phyloP scores from a whole-genome alignment of 2,113 vertebrate species.

The Sphyrna mokarran region DNA sequence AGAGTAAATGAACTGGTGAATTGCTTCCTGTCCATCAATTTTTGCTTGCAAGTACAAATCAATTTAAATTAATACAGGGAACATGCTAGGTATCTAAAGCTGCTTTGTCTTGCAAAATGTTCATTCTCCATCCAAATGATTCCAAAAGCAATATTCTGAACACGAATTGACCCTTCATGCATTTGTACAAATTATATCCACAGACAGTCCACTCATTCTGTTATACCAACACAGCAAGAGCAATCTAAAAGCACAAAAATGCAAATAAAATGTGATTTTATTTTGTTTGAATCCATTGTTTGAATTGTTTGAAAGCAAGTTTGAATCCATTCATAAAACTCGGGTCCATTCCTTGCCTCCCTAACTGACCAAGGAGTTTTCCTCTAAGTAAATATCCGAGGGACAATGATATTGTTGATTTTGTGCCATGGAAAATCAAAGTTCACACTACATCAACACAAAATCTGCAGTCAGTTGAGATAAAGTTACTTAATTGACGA shows the following conservation, averaged over 20 bases:
- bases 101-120: background rate
- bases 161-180: too few relatives aligned
- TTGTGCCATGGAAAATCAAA: background rate
- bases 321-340: background rate
- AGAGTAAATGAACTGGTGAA: background rate
- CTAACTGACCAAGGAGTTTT: background rate
- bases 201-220: background rate
- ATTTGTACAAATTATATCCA: background rate
- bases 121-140: background rate
- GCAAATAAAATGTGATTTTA: background rate
- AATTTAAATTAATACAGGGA: background rate
- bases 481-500: background rate
- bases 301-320: too few relatives aligned
- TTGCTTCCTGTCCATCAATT: background rate
- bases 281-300: background rate
- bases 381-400: background rate
- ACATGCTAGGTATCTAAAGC: background rate
- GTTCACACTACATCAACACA: background rate
- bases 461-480: background rate
- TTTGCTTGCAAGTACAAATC: background rate
- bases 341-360: background rate
- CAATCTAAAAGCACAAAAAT: background rate
- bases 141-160: background rate
- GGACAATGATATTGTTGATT: background rate
- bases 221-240: background rate